Evolutionary conservation across 1,140 invertebrate genomes (phyloP).

Genomic region (Aphaenogaster ashmeadi): DNA sequence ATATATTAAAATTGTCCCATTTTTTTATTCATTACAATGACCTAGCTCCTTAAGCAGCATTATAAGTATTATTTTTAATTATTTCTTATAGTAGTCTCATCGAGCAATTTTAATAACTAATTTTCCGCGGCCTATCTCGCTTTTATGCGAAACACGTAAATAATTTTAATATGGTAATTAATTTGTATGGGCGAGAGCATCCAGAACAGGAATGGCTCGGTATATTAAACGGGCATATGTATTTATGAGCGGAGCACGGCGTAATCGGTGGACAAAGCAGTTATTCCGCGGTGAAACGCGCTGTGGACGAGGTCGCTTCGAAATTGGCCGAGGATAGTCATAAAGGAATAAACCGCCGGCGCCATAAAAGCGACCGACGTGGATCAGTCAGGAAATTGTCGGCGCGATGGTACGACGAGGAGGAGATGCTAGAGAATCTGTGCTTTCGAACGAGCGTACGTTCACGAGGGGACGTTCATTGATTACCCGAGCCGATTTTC

Average conservation of each 20-base stretch:
- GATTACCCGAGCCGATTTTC: slow-evolving; percentile 65
- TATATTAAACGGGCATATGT: slow-evolving; percentile 53
- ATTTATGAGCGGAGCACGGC: slow-evolving; percentile 38
- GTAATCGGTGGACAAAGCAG: slow-evolving; percentile 65
- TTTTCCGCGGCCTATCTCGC: background rate
- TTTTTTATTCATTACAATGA: background rate
- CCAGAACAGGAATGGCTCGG: slow-evolving; percentile 30
- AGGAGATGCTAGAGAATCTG: slow-evolving; percentile 15
- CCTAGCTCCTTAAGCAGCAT: background rate
- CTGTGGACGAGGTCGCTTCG: slow-evolving; percentile 32
- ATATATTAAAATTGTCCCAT: background rate
- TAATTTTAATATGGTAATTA: slow-evolving; percentile 60
- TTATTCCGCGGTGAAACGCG: slow-evolving; percentile 50
- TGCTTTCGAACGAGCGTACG: slow-evolving; percentile 29
- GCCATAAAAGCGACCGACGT: slow-evolving; percentile 71
- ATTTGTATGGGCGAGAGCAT: slow-evolving; percentile 39
- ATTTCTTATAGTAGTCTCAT: background rate
- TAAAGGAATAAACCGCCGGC: slow-evolving; percentile 72
- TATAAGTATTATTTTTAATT: slow-evolving; percentile 6
- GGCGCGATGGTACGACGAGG: background rate
- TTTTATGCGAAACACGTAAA: slow-evolving; percentile 27
- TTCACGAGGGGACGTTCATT: slow-evolving; percentile 61
- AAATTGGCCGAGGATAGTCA: slow-evolving; percentile 66
- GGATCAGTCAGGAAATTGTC: slow-evolving; percentile 66
- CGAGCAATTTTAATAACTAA: background rate